Evolutionary conservation across 2,888 invertebrate species (phyloP).

Genomic region (Drosophila austrosaltans): DNA sequence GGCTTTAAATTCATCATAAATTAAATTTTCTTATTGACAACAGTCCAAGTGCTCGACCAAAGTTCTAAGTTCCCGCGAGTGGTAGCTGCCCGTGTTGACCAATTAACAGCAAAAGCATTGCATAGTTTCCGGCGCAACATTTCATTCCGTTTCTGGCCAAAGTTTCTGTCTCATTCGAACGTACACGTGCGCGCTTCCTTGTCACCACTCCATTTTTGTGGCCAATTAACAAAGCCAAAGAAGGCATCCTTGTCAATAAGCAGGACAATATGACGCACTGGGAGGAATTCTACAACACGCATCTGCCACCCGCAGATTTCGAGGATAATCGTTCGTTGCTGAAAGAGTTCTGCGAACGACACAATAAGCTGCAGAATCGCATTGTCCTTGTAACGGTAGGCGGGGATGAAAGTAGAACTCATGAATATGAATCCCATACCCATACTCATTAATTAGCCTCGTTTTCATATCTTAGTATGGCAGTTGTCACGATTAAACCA

Average conservation of each 20-base stretch:
- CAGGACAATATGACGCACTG: conserved; percentile 85
- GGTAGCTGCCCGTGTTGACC: conserved; percentile 51
- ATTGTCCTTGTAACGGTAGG: conserved; percentile 92
- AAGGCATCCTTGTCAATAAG: neutral
- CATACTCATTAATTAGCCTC: conserved; percentile 31
- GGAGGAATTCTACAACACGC: conserved; percentile 93
- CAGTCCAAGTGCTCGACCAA: conserved; percentile 1
- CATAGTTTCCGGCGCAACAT: conserved; percentile 62
- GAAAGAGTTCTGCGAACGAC: conserved; percentile 89
- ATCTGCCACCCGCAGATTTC: conserved; percentile 91
- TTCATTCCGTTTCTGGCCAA: conserved; percentile 24
- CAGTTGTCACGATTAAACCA: neutral
- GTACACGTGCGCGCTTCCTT: conserved; percentile 60
- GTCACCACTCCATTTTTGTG: conserved; percentile 29
- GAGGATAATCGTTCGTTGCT: conserved; percentile 89
- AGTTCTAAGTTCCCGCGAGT: conserved; percentile 39
- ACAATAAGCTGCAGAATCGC: conserved; percentile 87
- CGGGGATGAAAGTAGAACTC: conserved; percentile 47
- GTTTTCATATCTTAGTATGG: neutral
- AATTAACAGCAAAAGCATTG: conserved; percentile 60
- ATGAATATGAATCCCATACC: conserved; percentile 8
- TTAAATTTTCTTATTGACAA: conserved; percentile 41
- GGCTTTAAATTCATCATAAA: conserved; percentile 41
- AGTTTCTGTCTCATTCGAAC: neutral
- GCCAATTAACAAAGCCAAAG: conserved; percentile 35